Conservation (phyloP, 2,113 vertebrate species). For the Fregata magnificens region DNA sequence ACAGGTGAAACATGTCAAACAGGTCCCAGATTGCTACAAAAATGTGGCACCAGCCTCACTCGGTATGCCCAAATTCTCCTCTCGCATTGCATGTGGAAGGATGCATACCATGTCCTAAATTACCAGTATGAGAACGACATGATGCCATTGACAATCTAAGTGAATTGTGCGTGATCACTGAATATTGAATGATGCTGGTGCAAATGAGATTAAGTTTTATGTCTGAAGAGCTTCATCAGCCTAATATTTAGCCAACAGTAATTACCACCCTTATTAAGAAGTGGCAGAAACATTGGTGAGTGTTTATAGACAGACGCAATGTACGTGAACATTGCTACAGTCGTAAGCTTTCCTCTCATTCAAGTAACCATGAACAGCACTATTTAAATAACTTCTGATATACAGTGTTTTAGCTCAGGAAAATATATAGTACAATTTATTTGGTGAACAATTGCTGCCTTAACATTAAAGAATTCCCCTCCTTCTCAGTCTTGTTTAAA, state of each 20-base stretch:
- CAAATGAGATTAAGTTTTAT: neutral
- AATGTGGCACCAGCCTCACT: neutral
- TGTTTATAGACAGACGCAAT: neutral
- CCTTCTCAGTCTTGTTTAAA: neutral
- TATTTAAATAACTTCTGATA: neutral
- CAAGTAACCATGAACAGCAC: neutral
- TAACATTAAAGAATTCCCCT: neutral
- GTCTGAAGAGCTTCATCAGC: neutral
- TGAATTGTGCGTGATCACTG: neutral
- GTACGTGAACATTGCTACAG: neutral
- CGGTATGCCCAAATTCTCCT: neutral
- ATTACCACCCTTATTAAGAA: neutral
- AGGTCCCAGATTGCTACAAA: neutral
- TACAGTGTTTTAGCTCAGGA: neutral
- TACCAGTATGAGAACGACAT: neutral
- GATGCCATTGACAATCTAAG: neutral
- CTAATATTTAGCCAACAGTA: neutral
- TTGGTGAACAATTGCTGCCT: neutral
- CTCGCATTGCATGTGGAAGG: neutral
- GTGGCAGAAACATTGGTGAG: neutral
- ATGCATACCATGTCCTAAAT: accelerated
- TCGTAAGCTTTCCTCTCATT: neutral
- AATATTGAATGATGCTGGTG: neutral
- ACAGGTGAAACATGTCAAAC: neutral
- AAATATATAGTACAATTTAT: neutral